phyloP scores from a whole-genome alignment of 2,113 vertebrate genomes.

The Silurus glanis region DNA sequence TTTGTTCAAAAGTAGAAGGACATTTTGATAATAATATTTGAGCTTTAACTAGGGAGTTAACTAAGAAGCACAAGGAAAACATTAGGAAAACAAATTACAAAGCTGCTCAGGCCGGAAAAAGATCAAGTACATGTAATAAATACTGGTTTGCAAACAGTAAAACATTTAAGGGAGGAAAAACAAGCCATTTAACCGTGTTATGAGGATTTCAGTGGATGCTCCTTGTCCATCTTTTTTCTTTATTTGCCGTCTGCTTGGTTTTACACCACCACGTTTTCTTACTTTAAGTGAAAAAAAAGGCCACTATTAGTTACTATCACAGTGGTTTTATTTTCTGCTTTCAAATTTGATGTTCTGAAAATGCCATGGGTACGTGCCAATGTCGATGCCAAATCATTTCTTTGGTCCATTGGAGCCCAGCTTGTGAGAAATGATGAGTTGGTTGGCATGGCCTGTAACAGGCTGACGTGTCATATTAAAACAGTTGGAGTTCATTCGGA shows the following conservation, averaged over 20 bases:
- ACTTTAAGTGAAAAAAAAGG: not conserved
- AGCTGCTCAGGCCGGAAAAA: conserved; percentile 11
- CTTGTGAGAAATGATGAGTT: conserved; percentile 6
- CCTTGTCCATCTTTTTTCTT: not conserved
- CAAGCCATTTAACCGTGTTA: conserved; percentile 38
- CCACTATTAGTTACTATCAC: not conserved
- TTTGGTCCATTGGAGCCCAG: not conserved
- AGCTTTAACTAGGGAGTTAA: not conserved
- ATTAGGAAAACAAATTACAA: conserved; percentile 13
- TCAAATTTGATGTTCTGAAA: not conserved
- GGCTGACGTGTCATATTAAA: conserved; percentile 34
- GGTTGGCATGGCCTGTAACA: conserved; percentile 19
- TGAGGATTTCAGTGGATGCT: conserved; percentile 17
- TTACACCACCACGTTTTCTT: not conserved
- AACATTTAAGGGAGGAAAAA: not conserved
- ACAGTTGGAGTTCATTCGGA: conserved; percentile 12
- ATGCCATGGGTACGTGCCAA: not conserved
- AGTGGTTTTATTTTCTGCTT: conserved; percentile 7
- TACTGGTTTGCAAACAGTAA: conserved; percentile 35
- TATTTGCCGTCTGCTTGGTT: not conserved
- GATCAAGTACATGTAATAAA: conserved; percentile 29
- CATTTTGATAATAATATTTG: too few species aligned
- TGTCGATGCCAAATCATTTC: conserved; percentile 18
- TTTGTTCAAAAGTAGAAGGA: not conserved
- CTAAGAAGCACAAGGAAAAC: not conserved